Percentiles rank a stretch among this genome's conserved stretches.
Conservation (phyloP, 2,888 invertebrate genomes). For the Ennomos quercinarius region DNA sequence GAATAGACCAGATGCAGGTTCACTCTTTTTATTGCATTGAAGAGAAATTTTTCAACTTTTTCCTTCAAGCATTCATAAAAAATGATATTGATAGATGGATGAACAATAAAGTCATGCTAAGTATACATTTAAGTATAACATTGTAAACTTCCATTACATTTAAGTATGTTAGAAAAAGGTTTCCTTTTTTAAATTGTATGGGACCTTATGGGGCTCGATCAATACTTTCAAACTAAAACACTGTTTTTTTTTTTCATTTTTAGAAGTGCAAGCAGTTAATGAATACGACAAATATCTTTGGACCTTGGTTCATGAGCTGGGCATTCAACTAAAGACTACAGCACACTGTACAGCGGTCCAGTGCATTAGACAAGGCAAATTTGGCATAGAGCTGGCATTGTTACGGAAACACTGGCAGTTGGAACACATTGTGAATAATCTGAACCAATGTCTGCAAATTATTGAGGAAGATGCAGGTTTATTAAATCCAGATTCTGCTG, state of each 20-base stretch:
- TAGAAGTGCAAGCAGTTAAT: conserved; percentile 95
- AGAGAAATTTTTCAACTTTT: too few relatives aligned
- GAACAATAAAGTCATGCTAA: too few relatives aligned
- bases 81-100: too few relatives aligned
- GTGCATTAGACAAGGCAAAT: conserved; percentile 93
- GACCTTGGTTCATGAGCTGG: conserved; percentile 93
- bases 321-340: conserved; percentile 90
- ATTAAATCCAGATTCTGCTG: conserved; percentile 68
- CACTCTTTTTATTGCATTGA: too few relatives aligned
- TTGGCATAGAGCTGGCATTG: conserved; percentile 90
- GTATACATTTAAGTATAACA: too few relatives aligned
- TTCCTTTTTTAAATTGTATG: too few relatives aligned
- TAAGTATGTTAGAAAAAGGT: too few relatives aligned
- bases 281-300: conserved; percentile 92
- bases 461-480: conserved; percentile 79
- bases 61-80: too few relatives aligned
- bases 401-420: conserved; percentile 93
- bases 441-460: conserved; percentile 83
- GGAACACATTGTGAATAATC: conserved; percentile 88
- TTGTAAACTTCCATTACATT: too few relatives aligned
- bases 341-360: conserved; percentile 93
- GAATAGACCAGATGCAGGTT: too few relatives aligned
- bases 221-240: too few relatives aligned
- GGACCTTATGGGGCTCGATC: too few relatives aligned
- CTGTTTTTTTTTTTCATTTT: conserved; percentile 47